Percentiles rank a stretch among this genome's conserved stretches.
Conservation (phyloP, 2,113 vertebrate species). For the Charina bottae region DNA sequence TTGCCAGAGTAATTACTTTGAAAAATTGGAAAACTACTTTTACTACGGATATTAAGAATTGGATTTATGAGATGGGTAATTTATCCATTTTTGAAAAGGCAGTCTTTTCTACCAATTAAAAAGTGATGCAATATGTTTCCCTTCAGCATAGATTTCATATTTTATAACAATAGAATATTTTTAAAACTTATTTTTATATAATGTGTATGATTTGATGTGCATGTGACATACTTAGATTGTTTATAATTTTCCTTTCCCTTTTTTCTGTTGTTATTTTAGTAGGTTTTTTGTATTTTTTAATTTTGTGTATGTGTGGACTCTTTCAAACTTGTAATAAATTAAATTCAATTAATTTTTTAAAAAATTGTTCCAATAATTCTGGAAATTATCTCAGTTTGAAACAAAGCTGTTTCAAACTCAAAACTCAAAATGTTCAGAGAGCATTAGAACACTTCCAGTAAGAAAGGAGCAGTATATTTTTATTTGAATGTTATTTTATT, state of each 20-base stretch:
- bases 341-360: not conserved
- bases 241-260: not conserved
- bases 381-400: not conserved
- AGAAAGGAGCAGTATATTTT: not conserved
- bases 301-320: not conserved
- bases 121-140: not conserved
- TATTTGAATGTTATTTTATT: not conserved
- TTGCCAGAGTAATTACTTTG: not conserved
- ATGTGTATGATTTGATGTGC: not conserved
- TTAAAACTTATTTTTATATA: not conserved
- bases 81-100: not conserved
- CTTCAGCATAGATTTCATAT: not conserved
- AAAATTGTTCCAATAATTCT: not conserved
- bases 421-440: not conserved
- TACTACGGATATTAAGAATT: not conserved
- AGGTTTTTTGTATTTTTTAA: not conserved
- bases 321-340: not conserved
- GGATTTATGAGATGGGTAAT: not conserved
- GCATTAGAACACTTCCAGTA: not conserved
- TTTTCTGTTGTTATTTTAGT: not conserved
- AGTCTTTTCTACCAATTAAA: not conserved
- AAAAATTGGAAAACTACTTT: not conserved
- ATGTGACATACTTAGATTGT: not conserved
- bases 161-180: not conserved
- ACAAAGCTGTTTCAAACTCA: not conserved